Base-by-base conservation (phyloP, 2,888 invertebrate species). In the Drosophila borealis region DNA sequence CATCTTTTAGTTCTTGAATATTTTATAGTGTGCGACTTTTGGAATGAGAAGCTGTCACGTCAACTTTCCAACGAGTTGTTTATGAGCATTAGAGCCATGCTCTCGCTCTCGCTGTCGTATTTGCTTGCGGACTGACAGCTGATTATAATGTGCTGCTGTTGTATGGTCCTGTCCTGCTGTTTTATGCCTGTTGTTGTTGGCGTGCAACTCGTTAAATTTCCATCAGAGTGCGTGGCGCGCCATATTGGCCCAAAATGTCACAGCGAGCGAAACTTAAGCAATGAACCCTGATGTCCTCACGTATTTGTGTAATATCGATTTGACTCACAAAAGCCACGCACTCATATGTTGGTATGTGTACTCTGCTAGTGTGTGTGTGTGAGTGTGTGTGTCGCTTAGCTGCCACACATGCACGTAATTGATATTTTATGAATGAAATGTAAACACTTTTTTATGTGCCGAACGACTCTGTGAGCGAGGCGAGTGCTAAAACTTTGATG, bases 391-490 rank as follows among this genome's bases (percentile, higher is more conserved):
- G 70, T 69, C 71, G 65, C 73, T 72, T 74, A 68, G 71, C 74
- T 82, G 87, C 74, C 80, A 78, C 89, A 88, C 83, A 88, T 88
- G 89, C 71, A 72, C 72, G 85, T 89, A 88, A 88, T 89, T 89
- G 89, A 83, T 84, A 85, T 89, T 89, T 89, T 83, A 89, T 88
- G 88, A 84, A 87, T 86, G 86, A 79, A 86, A 86, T 85, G 88
- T 88, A 83, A 88, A 88, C 81, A 88, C 81, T 85, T 88, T 86
- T 81, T 81, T 85, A 87, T 84, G 75, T 75, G 59, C 42, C 56
- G 33, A 41, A 41, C 57, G 75, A 62, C 65, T 49, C 49, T 37
- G 49, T 13, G 9, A 39, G 61, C 46, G 34, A 39, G 49, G 10
- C 67, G 49, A 54, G 37, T 37, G 54, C 2, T 25, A 36, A 74